These are phyloP conservation scores for Trachythela sp. DNA, from an alignment of 64 coral and sea anemone species.

Conservation along the genomic window DNA sequence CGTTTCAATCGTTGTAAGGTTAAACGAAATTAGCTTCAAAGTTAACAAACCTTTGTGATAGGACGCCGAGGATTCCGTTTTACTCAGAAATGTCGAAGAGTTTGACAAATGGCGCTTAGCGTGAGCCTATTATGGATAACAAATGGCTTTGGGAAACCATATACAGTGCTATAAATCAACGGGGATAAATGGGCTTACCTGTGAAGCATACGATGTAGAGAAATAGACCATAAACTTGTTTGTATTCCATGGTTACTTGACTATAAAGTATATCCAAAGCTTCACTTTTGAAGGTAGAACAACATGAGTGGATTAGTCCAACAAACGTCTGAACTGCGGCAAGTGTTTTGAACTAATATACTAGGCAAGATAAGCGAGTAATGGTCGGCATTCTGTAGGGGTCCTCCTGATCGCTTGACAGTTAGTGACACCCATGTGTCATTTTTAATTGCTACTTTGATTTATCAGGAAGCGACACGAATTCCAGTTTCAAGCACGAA, in stretches of 20 bases:
- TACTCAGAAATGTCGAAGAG: neutral
- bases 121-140: slow-evolving; percentile 12
- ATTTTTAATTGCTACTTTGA: slow-evolving; percentile 17
- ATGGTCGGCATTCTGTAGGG: slow-evolving; percentile 10
- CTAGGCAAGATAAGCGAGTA: slow-evolving; percentile 5
- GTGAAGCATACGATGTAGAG: neutral
- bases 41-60: neutral
- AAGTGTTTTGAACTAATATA: slow-evolving; percentile 26
- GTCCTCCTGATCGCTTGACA: neutral
- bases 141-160: neutral
- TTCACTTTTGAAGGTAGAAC: neutral
- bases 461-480: slow-evolving; percentile 27
- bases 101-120: slow-evolving; percentile 25
- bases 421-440: neutral
- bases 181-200: neutral
- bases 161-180: neutral
- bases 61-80: neutral
- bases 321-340: neutral
- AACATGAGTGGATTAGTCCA: neutral
- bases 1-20: neutral
- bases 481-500: neutral
- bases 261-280: neutral
- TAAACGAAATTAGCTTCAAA: neutral
- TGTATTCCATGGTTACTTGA: neutral
- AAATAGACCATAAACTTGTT: neutral